phyloP scores from a whole-genome alignment of 2,888 invertebrate genomes.

The Eurytoma californica region DNA sequence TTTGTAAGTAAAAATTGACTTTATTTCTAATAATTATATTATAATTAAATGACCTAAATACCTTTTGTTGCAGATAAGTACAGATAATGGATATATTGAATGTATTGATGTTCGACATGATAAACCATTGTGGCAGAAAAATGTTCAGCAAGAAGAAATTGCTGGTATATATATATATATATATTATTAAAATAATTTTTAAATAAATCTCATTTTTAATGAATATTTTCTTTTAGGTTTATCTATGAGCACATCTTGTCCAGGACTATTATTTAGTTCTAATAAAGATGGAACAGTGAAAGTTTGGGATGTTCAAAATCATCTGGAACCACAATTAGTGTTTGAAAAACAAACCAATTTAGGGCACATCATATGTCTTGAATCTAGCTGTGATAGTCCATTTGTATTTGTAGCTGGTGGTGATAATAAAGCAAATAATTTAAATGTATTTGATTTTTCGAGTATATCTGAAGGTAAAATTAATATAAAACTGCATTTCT shows the following conservation, averaged over 20 bases:
- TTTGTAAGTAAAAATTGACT: slow-evolving; percentile 77
- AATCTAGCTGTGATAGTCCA: slow-evolving; percentile 88
- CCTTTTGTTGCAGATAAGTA: slow-evolving; percentile 74
- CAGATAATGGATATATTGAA: slow-evolving; percentile 77
- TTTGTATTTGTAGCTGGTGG: slow-evolving; percentile 90
- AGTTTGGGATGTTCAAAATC: slow-evolving; percentile 84
- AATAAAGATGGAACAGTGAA: slow-evolving; percentile 89
- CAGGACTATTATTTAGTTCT: slow-evolving; percentile 86
- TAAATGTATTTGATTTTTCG: slow-evolving; percentile 82
- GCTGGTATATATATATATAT: slow-evolving; percentile 78
- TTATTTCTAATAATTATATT: too few species aligned
- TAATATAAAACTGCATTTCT: background rate
- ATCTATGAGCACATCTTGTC: slow-evolving; percentile 83
- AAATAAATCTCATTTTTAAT: background rate
- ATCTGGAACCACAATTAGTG: slow-evolving; percentile 62
- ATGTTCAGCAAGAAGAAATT: slow-evolving; percentile 89
- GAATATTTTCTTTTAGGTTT: slow-evolving; percentile 77
- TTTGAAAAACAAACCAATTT: slow-evolving; percentile 76
- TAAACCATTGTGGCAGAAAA: slow-evolving; percentile 81
- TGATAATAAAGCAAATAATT: slow-evolving; percentile 86
- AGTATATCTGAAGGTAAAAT: slow-evolving; percentile 78
- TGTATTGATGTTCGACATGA: slow-evolving; percentile 77
- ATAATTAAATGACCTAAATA: too few species aligned
- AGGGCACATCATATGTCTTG: slow-evolving; percentile 85
- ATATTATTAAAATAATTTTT: too few species aligned